Evolutionary conservation across 2,113 vertebrate species (phyloP), one percentile per base, ranked within the genome.

Genomic region (Phaetusa simplex): DNA sequence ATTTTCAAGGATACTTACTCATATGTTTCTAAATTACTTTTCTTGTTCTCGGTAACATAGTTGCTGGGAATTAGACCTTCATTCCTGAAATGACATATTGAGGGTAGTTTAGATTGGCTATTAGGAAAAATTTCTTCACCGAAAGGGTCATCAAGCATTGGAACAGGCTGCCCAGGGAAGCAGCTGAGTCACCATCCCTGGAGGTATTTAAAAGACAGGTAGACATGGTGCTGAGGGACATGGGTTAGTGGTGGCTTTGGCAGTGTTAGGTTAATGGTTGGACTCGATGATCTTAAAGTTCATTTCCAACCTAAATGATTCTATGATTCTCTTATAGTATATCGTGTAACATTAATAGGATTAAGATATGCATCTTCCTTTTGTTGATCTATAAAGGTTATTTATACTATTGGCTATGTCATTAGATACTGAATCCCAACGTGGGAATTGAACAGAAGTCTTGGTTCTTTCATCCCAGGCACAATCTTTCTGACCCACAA

Each of bases 1-100:
- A 32, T 59, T 89, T 95, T 76, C 21, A 59, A 69, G 43, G 43
- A 24, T 69, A 99, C 99, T 99, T 97, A 99, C 99, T 98, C 86
- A 42, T 99, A 98, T 12, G 94, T 98, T 90, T 99, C 98, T 62
- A 99, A 98, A 42, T 97, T 97, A 94, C 96, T 97, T 80, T 62
- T 53, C 86, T 94, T 98, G 86, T 97, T 99, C 88, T 99, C 98
- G 3, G 98, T 99, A 81, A 99, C 98, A 7, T 98, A 99, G 95
- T 98, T 99, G 95, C 98, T 99, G 82, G 99, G 99, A 96, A 99
- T 98, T 97, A 99, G 98, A 27, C 99, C 99, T 98, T 98, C 98
- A 61, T 99, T 99, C 88, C 99, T 99, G 97, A 87, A 61, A 95
- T 21, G 95, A 93, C 23, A 82, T 81, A 79, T 86, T 62, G 26